Conservation (phyloP, 2,888 invertebrate species). For the Psylliodes chrysocephalus region DNA sequence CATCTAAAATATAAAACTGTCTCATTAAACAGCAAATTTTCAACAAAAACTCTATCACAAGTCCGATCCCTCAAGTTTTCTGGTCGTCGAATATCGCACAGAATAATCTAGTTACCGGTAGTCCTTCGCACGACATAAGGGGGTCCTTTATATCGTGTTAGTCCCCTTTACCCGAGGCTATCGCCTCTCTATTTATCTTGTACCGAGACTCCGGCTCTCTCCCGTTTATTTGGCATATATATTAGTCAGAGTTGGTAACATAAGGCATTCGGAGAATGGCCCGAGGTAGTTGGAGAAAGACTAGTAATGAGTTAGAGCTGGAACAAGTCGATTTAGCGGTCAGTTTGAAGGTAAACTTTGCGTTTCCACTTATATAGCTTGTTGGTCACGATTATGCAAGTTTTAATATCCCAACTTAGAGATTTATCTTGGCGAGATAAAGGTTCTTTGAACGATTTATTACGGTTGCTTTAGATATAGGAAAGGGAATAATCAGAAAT, state of each 20-base stretch:
- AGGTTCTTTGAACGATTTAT: too few species aligned
- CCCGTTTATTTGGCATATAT: slow-evolving; percentile 58
- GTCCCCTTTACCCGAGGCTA: slow-evolving; percentile 60
- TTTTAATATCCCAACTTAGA: slow-evolving; percentile 1
- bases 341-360: slow-evolving; percentile 22
- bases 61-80: slow-evolving; percentile 13
- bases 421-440: background rate
- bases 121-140: slow-evolving; percentile 51
- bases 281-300: slow-evolving; percentile 57
- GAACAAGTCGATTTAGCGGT: slow-evolving; percentile 24
- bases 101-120: slow-evolving; percentile 61
- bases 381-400: slow-evolving; percentile 21
- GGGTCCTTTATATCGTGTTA: slow-evolving; percentile 63
- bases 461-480: too few species aligned
- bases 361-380: slow-evolving; percentile 14
- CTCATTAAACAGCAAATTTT: too few species aligned
- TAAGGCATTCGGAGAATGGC: slow-evolving; percentile 59
- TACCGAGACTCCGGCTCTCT: slow-evolving; percentile 55
- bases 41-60: too few species aligned
- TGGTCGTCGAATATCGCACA: slow-evolving; percentile 55
- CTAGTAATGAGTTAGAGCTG: slow-evolving; percentile 59
- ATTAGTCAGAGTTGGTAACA: slow-evolving; percentile 60
- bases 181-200: slow-evolving; percentile 64
- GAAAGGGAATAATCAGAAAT: too few species aligned
- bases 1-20: too few species aligned